These are phyloP conservation scores for Neogobius melanostomus DNA, from an alignment of 2,113 vertebrate species.

Conservation along the genomic window DNA sequence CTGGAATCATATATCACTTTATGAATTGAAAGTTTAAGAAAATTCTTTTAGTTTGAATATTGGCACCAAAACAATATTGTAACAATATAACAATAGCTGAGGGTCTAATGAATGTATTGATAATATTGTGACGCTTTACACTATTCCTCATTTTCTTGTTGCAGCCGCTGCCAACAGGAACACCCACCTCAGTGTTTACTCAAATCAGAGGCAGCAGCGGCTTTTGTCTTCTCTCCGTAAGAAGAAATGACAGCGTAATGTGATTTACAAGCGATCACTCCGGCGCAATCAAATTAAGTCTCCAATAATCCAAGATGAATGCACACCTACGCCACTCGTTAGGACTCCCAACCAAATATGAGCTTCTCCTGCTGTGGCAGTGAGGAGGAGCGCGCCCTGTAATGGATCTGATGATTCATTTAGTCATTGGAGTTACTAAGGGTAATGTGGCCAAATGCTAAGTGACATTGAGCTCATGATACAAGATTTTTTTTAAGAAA, in stretches of 20 bases:
- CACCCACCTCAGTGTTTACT: conserved; percentile 69
- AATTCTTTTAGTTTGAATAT: neutral
- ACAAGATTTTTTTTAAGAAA: neutral
- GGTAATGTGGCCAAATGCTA: conserved; percentile 65
- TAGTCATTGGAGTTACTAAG: conserved; percentile 74
- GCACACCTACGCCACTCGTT: conserved; percentile 79
- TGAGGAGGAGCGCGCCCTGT: conserved; percentile 69
- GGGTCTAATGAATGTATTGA: neutral
- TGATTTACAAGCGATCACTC: conserved; percentile 80
- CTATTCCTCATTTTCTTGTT: conserved; percentile 64
- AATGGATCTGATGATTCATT: conserved; percentile 79
- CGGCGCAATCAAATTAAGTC: conserved; percentile 79
- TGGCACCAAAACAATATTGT: neutral
- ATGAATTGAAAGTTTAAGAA: too few relatives aligned
- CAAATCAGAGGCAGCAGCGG: conserved; percentile 62
- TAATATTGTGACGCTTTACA: neutral
- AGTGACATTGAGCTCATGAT: conserved; percentile 58
- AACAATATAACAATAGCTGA: neutral
- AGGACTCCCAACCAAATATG: conserved; percentile 79
- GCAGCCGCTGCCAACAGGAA: conserved; percentile 57
- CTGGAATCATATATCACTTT: too few relatives aligned
- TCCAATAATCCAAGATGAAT: conserved; percentile 80
- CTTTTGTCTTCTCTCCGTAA: conserved; percentile 71
- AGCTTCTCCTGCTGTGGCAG: conserved; percentile 73
- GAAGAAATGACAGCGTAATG: conserved; percentile 79